A percentile compares a stretch with the other conserved stretches of the same genome.
Evolutionary conservation across 2,888 invertebrate species (phyloP).

Genomic region (Orchesella flavescens): DNA sequence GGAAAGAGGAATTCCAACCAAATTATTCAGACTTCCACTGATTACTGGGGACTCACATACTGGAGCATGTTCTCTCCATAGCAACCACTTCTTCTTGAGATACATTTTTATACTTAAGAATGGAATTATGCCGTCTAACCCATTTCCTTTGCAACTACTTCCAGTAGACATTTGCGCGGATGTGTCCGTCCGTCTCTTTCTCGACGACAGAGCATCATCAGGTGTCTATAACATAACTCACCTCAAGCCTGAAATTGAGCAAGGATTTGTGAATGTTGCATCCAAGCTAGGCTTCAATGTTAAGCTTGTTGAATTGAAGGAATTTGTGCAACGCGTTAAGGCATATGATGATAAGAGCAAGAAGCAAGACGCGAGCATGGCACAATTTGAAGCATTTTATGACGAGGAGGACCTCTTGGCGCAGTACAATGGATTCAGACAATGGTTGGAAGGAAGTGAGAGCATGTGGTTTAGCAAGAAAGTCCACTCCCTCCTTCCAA

Average conservation of each 20-base stretch:
- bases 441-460: no score
- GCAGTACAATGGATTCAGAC: no score
- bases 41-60: constrained; percentile 25
- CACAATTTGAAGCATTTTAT: no score
- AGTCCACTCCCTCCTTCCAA: no score
- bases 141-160: constrained; percentile 4
- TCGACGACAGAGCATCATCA: not conserved
- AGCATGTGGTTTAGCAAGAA: no score
- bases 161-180: constrained; percentile 13
- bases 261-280: constrained; percentile 24
- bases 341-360: no score
- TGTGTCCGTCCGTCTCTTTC: not conserved
- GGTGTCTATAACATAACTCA: constrained; percentile 36
- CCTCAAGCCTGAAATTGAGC: constrained; percentile 18
- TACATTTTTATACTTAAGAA: constrained; percentile 35
- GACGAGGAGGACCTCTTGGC: no score
- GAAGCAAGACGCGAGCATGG: no score
- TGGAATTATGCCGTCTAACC: constrained; percentile 18
- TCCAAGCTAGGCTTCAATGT: constrained; percentile 19
- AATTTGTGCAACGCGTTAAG: constrained; percentile 19
- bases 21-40: constrained; percentile 20
- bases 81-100: constrained; percentile 32
- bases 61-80: constrained; percentile 14
- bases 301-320: constrained; percentile 14
- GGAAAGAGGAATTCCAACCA: constrained; percentile 12